phyloP scores from a whole-genome alignment of 2,113 vertebrate genomes.

The Oplegnathus fasciatus region DNA sequence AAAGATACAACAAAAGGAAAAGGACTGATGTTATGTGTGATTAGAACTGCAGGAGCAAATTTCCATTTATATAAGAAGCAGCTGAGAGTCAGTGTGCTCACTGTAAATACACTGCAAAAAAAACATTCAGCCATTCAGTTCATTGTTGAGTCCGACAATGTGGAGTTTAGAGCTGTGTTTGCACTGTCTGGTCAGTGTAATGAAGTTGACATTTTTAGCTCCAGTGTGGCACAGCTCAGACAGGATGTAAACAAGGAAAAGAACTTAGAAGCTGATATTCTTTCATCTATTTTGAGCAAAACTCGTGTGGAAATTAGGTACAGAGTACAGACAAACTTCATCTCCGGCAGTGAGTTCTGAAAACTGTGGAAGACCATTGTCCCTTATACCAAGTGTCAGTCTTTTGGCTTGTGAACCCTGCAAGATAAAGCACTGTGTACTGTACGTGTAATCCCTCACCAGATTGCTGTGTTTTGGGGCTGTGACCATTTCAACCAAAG shows the following conservation, averaged over 20 bases:
- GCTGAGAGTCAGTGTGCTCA: background rate
- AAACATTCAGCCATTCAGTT: background rate
- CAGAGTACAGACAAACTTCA: background rate
- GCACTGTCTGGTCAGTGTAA: background rate
- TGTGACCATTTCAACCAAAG: too few species aligned
- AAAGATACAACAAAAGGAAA: slow-evolving; percentile 37
- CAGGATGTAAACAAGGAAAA: background rate
- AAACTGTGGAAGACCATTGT: too few species aligned
- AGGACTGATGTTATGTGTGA: slow-evolving; percentile 32
- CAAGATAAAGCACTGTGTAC: background rate
- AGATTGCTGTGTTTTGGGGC: background rate
- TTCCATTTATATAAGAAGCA: slow-evolving; percentile 1
- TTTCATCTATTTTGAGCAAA: background rate
- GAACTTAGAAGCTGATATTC: background rate
- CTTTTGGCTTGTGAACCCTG: background rate
- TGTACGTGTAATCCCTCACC: background rate
- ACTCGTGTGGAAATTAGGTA: too few species aligned
- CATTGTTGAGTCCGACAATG: background rate
- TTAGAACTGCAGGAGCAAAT: slow-evolving; percentile 8
- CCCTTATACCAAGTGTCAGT: background rate
- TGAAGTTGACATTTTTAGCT: background rate
- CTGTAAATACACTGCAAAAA: background rate
- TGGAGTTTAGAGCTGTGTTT: background rate
- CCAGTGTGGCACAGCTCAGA: background rate
- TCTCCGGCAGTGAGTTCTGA: background rate